Evolutionary conservation across 1,140 invertebrate species (phyloP).

Genomic region (Papilio xuthus): DNA sequence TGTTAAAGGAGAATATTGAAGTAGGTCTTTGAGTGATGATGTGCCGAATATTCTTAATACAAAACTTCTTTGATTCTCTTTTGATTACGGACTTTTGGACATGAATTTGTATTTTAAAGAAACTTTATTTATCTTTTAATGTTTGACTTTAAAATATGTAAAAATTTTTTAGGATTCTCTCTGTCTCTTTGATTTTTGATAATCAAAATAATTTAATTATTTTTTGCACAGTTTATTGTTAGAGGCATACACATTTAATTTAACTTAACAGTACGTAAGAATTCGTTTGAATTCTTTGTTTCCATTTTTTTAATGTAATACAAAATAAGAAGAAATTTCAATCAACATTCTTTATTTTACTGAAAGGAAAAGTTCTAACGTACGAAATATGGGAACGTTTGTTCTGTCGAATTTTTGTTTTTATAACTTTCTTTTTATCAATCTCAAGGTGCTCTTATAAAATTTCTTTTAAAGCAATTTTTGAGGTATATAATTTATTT

Average conservation of each 20-base stretch:
- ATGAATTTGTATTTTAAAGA: not conserved
- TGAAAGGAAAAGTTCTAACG: not conserved
- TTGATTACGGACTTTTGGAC: not conserved
- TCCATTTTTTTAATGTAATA: not conserved
- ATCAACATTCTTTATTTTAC: slow-evolving; percentile 7
- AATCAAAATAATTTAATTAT: not conserved
- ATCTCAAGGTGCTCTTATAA: not conserved
- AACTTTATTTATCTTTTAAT: not conserved
- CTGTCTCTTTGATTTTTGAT: too few relatives aligned
- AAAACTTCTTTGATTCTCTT: not conserved
- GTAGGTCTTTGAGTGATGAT: slow-evolving; percentile 10
- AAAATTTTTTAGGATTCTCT: not conserved
- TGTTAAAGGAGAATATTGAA: slow-evolving; percentile 14
- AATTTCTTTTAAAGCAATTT: not conserved
- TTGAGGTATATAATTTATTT: not conserved
- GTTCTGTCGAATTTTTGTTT: not conserved
- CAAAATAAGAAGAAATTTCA: slow-evolving; percentile 13
- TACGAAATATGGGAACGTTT: slow-evolving; percentile 13
- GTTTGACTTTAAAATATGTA: not conserved
- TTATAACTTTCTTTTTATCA: slow-evolving; percentile 1
- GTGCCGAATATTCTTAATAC: slow-evolving; percentile 4
- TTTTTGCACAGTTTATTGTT: not conserved
- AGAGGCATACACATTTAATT: not conserved
- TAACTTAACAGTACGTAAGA: not conserved
- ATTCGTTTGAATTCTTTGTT: not conserved